These are phyloP conservation scores for Pseudochirops corinnae DNA, from an alignment of 2,797 vertebrate genomes.

Conservation along the genomic window DNA sequence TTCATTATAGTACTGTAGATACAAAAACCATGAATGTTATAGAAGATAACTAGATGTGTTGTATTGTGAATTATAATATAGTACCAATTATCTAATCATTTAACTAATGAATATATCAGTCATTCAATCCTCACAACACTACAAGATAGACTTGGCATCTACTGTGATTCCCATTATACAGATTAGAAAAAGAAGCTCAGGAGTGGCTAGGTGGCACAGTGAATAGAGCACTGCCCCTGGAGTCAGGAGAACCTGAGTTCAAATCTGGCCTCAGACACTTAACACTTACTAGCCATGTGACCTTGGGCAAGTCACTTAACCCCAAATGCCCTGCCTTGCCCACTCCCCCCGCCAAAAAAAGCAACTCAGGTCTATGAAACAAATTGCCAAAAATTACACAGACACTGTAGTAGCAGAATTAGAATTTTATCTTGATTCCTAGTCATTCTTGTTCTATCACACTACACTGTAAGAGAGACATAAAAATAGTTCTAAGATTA, in stretches of 20 bases:
- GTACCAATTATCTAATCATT: background rate
- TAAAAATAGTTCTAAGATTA: background rate
- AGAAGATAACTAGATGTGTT: background rate
- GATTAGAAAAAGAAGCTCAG: background rate
- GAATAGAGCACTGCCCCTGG: too few species aligned
- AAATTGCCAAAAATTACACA: background rate
- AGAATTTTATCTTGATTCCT: slow-evolving; percentile 1
- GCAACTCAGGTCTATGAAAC: background rate
- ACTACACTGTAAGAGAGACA: background rate
- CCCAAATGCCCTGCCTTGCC: too few species aligned
- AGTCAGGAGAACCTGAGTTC: too few species aligned
- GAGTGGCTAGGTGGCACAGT: background rate
- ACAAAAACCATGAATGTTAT: background rate
- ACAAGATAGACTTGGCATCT: background rate
- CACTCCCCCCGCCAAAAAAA: background rate
- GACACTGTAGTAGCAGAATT: background rate
- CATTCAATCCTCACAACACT: background rate
- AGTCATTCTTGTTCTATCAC: background rate
- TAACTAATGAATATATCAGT: background rate
- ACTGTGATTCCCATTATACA: background rate
- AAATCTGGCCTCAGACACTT: too few species aligned
- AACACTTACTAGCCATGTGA: too few species aligned
- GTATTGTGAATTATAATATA: background rate
- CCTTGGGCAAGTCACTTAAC: too few species aligned
- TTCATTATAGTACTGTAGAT: background rate